Base-by-base conservation (phyloP, 2,797 vertebrate species). In the Acrocephalus scirpaceus region DNA sequence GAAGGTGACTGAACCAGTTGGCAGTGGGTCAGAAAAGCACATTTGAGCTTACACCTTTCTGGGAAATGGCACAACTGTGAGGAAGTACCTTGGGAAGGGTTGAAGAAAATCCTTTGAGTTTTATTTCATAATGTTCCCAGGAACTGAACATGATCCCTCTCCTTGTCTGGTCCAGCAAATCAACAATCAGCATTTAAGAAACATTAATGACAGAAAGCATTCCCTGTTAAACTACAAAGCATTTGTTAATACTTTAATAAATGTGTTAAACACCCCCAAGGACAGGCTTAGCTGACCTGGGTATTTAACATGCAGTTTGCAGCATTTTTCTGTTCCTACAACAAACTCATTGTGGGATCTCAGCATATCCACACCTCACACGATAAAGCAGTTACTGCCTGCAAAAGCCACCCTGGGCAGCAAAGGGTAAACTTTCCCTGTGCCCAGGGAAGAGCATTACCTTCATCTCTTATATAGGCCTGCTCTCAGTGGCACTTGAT, bases 401-500 rank as follows among this genome's bases (percentile, higher is more conserved):
- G 79, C 65, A 70, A 44, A 85, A 83, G 17, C 62, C 57, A 79
- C 1, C 12, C 72, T 45, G 88, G 88, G 21, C 70, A 88, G 34
- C 56, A 87, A 94, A 88, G 94, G 86, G 85, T 94, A 48, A 93
- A 87, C 36, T 48, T 42, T 61, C 47, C 66, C 42, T 48, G 2
- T n/a, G 71, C 67, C 70, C 54, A 61, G 47, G 57, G 78, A 76
- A 89, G 40, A 89, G 61, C 69, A 70, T 45, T 86, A 71, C 81
- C 78, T 66, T 85, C 58, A 90, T 92, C 83, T 94, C 89, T 93
- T 93, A 95, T 95, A 95, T 92, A 64, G 91, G 88, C 56, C 91
- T 89, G 71, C 83, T 89, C 91, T 82, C 91, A 82, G 87, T 62
- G 83, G 87, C 74, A 95, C 74, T 94, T 76, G 96, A 94, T 97